Percentiles rank a stretch among this genome's conserved stretches.
phyloP scores from a whole-genome alignment of 2,797 vertebrate genomes.

The Phalloptychus januarius region DNA sequence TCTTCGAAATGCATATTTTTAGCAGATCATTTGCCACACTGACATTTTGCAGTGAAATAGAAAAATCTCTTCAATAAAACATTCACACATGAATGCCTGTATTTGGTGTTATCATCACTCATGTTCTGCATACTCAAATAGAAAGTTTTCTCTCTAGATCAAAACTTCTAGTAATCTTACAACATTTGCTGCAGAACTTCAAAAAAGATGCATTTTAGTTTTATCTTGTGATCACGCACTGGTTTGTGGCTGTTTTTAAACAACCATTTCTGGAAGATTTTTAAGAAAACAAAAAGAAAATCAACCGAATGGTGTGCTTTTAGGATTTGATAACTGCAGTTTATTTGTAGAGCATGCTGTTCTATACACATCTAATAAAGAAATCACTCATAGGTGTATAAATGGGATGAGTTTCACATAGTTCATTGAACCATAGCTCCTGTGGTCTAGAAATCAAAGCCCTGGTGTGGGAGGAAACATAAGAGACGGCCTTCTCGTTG shows the following conservation, averaged over 20 bases:
- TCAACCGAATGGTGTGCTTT: not conserved
- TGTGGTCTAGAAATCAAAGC: slow-evolving; percentile 23
- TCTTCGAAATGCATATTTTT: not conserved
- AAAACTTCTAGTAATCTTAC: not conserved
- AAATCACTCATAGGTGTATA: slow-evolving; percentile 22
- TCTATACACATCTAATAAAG: slow-evolving; percentile 17
- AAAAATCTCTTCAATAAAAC: not conserved
- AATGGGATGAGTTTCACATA: slow-evolving; percentile 17
- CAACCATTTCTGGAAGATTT: not conserved
- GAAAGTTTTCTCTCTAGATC: not conserved
- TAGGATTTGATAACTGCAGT: slow-evolving; percentile 2
- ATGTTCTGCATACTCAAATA: not conserved
- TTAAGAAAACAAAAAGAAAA: not conserved
- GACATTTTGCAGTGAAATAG: not conserved
- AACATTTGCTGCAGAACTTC: not conserved
- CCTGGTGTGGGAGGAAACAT: slow-evolving; percentile 36
- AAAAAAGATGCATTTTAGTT: not conserved
- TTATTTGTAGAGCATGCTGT: slow-evolving; percentile 2
- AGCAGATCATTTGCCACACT: slow-evolving; percentile 6
- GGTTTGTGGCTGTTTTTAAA: not conserved
- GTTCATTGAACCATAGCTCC: slow-evolving; percentile 13
- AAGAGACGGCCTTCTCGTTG: slow-evolving; percentile 32
- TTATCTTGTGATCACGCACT: not conserved
- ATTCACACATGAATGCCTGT: not conserved
- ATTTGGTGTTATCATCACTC: not conserved